phyloP scores from a whole-genome alignment of 2,113 vertebrate genomes.

The Pedetes capensis region DNA sequence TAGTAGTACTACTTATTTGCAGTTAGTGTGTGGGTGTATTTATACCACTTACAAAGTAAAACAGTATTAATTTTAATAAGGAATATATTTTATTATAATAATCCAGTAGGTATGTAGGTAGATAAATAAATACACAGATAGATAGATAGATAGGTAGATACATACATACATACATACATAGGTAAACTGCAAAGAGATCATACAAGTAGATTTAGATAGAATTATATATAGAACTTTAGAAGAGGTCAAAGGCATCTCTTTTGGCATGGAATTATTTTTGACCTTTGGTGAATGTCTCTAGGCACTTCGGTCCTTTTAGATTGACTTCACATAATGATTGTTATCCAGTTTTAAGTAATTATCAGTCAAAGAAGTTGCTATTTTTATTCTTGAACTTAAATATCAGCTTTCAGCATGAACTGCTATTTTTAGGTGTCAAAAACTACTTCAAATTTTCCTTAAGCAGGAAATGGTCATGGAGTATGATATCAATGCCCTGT shows the following conservation, averaged over 20 bases:
- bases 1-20: background rate
- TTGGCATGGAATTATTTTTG: background rate
- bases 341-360: conserved; percentile 12
- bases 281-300: background rate
- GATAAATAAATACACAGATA: background rate
- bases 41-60: background rate
- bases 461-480: background rate
- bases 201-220: background rate
- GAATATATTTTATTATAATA: background rate
- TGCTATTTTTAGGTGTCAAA: background rate
- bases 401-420: background rate
- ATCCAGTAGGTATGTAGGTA: background rate
- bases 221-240: background rate
- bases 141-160: background rate
- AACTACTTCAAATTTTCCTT: background rate
- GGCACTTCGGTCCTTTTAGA: background rate
- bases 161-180: too few relatives aligned
- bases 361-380: background rate
- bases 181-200: background rate
- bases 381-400: background rate
- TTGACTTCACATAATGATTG: background rate
- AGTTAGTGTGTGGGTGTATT: background rate
- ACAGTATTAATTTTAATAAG: background rate
- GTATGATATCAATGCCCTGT: background rate
- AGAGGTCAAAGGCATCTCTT: background rate